Percentiles rank a stretch among this genome's conserved stretches.
phyloP scores from a whole-genome alignment of 2,888 invertebrate genomes.

The Microctonus hyperodae region DNA sequence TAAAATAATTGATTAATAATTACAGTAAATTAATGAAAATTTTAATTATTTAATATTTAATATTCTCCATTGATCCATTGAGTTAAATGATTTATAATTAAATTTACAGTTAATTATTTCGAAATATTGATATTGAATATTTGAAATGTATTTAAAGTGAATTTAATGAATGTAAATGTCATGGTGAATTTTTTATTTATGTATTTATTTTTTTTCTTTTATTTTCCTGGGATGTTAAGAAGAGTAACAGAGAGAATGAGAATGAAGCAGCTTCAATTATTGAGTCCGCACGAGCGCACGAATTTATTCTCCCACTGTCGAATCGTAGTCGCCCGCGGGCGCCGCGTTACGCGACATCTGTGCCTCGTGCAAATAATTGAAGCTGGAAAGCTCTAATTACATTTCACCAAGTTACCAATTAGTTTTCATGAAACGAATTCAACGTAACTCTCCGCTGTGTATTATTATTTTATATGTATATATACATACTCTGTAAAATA shows the following conservation, averaged over 20 bases:
- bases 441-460: slow-evolving; percentile 20
- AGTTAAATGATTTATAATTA: too few relatives aligned
- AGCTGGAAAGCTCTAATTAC: slow-evolving; percentile 44
- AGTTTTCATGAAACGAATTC: slow-evolving; percentile 39
- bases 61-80: too few relatives aligned
- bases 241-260: neutral
- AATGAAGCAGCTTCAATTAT: neutral
- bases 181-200: too few relatives aligned
- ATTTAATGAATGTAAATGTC: too few relatives aligned
- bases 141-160: too few relatives aligned
- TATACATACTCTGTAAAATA: neutral
- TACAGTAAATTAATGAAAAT: neutral
- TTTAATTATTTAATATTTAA: too few relatives aligned
- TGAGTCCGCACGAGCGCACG: neutral
- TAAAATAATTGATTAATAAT: neutral
- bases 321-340: neutral
- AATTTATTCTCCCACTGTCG: neutral
- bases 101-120: too few relatives aligned
- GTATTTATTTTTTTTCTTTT: too few relatives aligned
- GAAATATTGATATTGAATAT: too few relatives aligned
- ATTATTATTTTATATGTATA: slow-evolving; percentile 26
- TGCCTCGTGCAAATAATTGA: slow-evolving; percentile 42
- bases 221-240: too few relatives aligned
- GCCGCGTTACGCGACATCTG: slow-evolving; percentile 37
- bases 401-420: slow-evolving; percentile 48